Percentiles rank a stretch among this genome's conserved stretches.
Conservation (phyloP, 2,797 vertebrate species). For the Leucoraja ocellata region DNA sequence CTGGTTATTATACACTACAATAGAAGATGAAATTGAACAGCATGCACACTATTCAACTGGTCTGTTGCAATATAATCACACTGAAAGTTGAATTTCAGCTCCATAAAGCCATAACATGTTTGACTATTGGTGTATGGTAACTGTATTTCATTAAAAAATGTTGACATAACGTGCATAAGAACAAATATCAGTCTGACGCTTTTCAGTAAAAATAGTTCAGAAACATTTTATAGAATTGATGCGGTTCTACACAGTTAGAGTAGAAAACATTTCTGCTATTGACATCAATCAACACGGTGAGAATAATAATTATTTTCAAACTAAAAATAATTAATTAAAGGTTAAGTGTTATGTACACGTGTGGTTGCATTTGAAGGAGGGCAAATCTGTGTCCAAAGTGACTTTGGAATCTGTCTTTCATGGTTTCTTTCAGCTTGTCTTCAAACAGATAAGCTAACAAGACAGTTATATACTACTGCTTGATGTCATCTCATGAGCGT, state of each 20-base stretch:
- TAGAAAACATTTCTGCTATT: neutral
- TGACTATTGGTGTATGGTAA: neutral
- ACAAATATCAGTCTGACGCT: neutral
- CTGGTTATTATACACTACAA: neutral
- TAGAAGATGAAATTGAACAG: neutral
- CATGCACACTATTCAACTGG: neutral
- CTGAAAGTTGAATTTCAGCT: neutral
- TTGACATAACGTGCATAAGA: neutral
- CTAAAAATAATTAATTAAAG: conserved; percentile 5
- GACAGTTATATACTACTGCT: neutral
- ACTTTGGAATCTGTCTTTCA: neutral
- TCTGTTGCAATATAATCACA: no score
- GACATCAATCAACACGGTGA: neutral
- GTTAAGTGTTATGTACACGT: neutral
- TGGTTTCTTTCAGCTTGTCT: neutral
- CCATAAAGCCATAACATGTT: neutral
- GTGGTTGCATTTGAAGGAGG: neutral
- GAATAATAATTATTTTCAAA: neutral
- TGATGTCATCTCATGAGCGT: neutral
- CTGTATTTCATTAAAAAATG: neutral
- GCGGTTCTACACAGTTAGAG: neutral
- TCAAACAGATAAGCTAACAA: conserved; percentile 12
- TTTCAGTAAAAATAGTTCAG: neutral
- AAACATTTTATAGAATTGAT: neutral
- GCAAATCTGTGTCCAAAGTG: neutral